These are phyloP conservation scores for Sympetrum striolatum DNA, from an alignment of 2,888 invertebrate species.

Conservation along the genomic window DNA sequence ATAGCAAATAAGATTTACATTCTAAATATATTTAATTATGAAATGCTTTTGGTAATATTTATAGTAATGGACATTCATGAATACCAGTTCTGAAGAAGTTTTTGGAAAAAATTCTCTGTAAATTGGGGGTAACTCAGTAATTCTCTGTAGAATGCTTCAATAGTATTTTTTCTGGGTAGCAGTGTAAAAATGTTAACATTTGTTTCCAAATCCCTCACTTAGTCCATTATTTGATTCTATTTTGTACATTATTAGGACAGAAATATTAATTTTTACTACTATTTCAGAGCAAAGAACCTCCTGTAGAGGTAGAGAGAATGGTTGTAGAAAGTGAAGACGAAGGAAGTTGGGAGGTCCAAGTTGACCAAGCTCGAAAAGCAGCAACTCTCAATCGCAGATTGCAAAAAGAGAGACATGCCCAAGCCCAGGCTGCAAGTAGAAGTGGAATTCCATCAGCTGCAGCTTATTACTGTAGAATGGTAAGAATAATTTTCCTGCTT, in stretches of 20 bases:
- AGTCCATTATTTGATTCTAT: no score
- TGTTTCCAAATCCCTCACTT: no score
- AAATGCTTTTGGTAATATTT: no score
- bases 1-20: no score
- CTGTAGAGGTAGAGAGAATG: not conserved
- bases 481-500: not conserved
- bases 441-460: constrained; percentile 25
- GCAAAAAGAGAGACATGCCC: constrained; percentile 27
- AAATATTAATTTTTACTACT: not conserved
- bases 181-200: no score
- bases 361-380: constrained; percentile 1
- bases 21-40: no score
- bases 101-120: no score
- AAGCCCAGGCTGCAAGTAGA: constrained; percentile 18
- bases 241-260: not conserved
- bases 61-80: no score
- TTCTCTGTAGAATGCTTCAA: no score
- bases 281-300: not conserved
- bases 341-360: not conserved
- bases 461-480: constrained; percentile 14
- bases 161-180: no score
- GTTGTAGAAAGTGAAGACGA: not conserved
- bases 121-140: no score
- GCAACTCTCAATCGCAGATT: not conserved
- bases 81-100: no score